A percentile compares a stretch with the other conserved stretches of the same genome.
These are phyloP conservation scores for Drosophila austrosaltans DNA, from an alignment of 2,888 invertebrate genomes.

Conservation along the genomic window DNA sequence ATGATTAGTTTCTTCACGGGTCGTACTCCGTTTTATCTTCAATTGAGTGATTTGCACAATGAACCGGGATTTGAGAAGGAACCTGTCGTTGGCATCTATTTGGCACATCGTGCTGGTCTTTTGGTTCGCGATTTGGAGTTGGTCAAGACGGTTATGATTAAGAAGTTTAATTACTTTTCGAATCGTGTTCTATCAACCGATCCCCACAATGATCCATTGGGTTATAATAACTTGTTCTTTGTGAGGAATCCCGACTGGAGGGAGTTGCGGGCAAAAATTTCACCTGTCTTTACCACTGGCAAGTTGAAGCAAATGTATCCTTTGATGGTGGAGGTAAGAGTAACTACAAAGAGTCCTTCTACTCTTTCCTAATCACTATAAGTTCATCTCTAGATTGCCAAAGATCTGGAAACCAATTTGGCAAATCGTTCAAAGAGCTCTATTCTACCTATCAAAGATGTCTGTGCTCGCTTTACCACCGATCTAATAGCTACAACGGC, in stretches of 20 bases:
- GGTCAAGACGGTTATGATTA: slow-evolving; percentile 83
- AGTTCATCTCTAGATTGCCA: slow-evolving; percentile 49
- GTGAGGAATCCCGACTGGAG: slow-evolving; percentile 83
- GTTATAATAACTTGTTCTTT: slow-evolving; percentile 82
- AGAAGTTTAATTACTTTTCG: slow-evolving; percentile 83
- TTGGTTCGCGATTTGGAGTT: slow-evolving; percentile 83
- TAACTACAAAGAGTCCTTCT: not conserved
- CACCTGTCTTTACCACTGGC: slow-evolving; percentile 83
- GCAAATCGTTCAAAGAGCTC: not conserved
- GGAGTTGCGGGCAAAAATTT: slow-evolving; percentile 80
- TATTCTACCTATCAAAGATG: slow-evolving; percentile 39
- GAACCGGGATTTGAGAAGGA: slow-evolving; percentile 57
- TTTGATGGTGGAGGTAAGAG: slow-evolving; percentile 70
- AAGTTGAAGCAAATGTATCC: slow-evolving; percentile 82
- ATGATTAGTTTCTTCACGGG: slow-evolving; percentile 71
- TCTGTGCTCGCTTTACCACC: slow-evolving; percentile 71
- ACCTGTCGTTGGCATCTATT: slow-evolving; percentile 78
- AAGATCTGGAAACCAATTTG: slow-evolving; percentile 55
- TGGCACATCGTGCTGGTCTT: slow-evolving; percentile 82
- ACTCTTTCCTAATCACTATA: not conserved
- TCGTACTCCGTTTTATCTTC: slow-evolving; percentile 66
- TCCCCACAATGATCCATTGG: slow-evolving; percentile 80
- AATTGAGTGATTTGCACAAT: slow-evolving; percentile 70
- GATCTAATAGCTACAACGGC: slow-evolving; percentile 84
- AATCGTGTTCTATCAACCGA: slow-evolving; percentile 76